Conservation (phyloP, 2,113 vertebrate genomes). For the Callionymus lyra region DNA sequence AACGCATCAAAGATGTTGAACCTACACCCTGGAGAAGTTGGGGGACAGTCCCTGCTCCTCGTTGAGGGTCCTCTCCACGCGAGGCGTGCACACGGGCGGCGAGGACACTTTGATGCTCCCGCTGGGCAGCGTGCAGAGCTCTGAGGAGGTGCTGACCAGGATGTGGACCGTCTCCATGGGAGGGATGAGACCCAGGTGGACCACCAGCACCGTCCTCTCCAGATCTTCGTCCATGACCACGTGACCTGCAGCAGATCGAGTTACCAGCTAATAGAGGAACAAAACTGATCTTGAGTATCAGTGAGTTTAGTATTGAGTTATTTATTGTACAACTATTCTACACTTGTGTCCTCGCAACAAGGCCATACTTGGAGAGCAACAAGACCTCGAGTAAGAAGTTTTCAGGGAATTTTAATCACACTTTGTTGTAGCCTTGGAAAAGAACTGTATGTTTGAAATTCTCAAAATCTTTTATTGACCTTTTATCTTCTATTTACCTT, state of each 20-base stretch:
- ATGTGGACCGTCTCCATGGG: constrained; percentile 81
- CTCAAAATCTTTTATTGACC: too few species aligned
- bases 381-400: too few species aligned
- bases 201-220: constrained; percentile 82
- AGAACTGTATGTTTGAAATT: too few species aligned
- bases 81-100: constrained; percentile 79
- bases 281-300: too few species aligned
- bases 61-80: constrained; percentile 71
- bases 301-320: too few species aligned
- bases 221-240: constrained; percentile 84
- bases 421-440: too few species aligned
- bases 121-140: constrained; percentile 79
- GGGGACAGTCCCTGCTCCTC: constrained; percentile 64
- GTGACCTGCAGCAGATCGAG: constrained; percentile 60
- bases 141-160: constrained; percentile 89
- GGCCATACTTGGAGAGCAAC: too few species aligned
- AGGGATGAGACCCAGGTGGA: constrained; percentile 80
- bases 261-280: too few species aligned
- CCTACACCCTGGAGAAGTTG: constrained; percentile 71
- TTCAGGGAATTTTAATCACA: too few species aligned
- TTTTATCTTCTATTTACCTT: too few species aligned
- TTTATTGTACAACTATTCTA: too few species aligned
- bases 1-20: background rate
- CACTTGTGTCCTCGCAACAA: too few species aligned
- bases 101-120: constrained; percentile 80